Conservation (phyloP, 2,888 invertebrate species). For the Luperina nickerlii region DNA sequence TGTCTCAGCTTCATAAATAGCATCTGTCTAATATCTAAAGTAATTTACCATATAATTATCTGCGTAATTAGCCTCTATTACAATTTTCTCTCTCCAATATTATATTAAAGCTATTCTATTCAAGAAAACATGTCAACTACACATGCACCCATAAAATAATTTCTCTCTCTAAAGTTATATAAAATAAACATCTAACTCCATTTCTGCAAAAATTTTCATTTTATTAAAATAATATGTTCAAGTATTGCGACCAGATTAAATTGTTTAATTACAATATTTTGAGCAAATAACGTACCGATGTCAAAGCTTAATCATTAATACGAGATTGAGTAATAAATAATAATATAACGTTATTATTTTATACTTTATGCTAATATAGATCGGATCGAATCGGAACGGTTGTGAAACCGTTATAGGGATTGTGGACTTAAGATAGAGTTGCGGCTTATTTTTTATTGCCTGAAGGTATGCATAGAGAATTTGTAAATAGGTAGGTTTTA, state of each 20-base stretch:
- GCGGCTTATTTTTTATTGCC: conserved; percentile 38
- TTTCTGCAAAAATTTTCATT: conserved; percentile 18
- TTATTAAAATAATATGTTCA: conserved; percentile 2
- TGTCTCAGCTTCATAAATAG: conserved; percentile 1
- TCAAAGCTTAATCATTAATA: conserved; percentile 23
- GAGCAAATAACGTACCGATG: conserved; percentile 29
- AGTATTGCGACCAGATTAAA: conserved; percentile 18
- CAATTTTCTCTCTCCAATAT: not conserved
- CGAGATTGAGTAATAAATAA: conserved; percentile 39
- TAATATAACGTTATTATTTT: conserved; percentile 38
- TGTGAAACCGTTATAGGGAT: conserved; percentile 28
- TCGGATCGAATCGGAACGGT: conserved; percentile 33
- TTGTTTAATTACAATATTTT: conserved; percentile 37
- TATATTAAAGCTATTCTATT: conserved; percentile 1
- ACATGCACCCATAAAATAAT: conserved; percentile 9
- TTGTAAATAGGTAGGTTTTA: not conserved
- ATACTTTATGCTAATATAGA: conserved; percentile 52
- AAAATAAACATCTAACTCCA: conserved; percentile 10
- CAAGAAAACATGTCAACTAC: conserved; percentile 11
- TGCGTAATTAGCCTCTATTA: not conserved
- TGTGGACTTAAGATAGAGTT: conserved; percentile 5
- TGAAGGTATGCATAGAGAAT: conserved; percentile 20
- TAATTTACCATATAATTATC: conserved; percentile 14
- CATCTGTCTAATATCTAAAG: conserved; percentile 14
- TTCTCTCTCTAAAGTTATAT: not conserved